Evolutionary conservation across 2,888 invertebrate genomes (phyloP).

Genomic region (Scrobipalpa atriplicella): DNA sequence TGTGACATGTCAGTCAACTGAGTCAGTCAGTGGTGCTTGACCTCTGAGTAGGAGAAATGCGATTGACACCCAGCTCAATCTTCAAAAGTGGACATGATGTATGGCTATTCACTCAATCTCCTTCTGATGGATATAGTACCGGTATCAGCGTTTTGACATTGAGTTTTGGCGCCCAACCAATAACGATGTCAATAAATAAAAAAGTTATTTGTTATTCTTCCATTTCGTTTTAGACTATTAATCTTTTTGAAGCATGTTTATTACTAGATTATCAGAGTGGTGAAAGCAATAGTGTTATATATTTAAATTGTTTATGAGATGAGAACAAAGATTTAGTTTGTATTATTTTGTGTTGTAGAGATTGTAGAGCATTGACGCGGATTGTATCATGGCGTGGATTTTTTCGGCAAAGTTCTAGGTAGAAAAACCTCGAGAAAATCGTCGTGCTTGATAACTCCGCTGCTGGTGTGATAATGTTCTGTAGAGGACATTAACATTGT

Average conservation of each 20-base stretch:
- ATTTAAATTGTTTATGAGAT: not conserved
- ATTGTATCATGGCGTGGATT: no score
- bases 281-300: not conserved
- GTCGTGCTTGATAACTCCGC: no score
- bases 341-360: no score
- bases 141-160: not conserved
- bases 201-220: not conserved
- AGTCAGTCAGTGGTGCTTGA: not conserved
- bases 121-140: not conserved
- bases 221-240: conserved; percentile 3
- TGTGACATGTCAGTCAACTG: conserved; percentile 1
- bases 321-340: no score
- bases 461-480: no score
- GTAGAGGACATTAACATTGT: no score
- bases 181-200: not conserved
- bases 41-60: not conserved
- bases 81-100: conserved; percentile 12
- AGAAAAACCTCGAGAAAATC: no score
- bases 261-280: not conserved
- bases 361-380: no score
- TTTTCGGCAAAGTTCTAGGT: no score
- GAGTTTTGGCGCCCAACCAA: conserved; percentile 2
- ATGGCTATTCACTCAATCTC: not conserved
- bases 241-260: not conserved
- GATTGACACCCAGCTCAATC: not conserved